Conservation (phyloP, 2,888 invertebrate species). For the Esperia sulphurella region DNA sequence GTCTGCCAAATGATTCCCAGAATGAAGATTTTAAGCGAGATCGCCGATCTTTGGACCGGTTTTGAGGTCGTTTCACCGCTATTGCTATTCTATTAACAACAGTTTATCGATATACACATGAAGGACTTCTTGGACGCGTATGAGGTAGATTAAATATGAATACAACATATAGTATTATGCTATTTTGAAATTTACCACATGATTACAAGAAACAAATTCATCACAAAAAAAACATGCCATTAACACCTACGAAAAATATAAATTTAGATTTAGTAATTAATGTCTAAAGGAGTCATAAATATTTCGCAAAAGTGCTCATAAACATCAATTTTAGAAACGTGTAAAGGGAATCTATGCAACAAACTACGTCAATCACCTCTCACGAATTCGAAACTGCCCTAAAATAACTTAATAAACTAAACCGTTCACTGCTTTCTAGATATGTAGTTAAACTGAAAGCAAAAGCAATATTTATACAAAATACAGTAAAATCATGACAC, state of each 20-base stretch:
- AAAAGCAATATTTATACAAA: conserved; percentile 7
- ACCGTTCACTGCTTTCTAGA: neutral
- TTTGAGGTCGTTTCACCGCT: conserved; percentile 13
- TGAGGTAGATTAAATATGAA: too few species aligned
- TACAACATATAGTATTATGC: too few species aligned
- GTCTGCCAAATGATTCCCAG: conserved; percentile 33
- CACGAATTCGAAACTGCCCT: conserved; percentile 7
- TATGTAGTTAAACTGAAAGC: too few species aligned
- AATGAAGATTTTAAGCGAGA: conserved; percentile 26
- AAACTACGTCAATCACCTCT: conserved; percentile 35
- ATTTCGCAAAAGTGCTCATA: conserved; percentile 34
- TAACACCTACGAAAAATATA: conserved; percentile 12
- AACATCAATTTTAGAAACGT: conserved; percentile 33
- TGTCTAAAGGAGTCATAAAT: conserved; percentile 32
- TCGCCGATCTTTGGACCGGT: conserved; percentile 26
- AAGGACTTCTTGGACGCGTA: too few species aligned
- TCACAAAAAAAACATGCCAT: conserved; percentile 5
- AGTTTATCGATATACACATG: neutral
- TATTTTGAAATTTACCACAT: too few species aligned
- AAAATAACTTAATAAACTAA: neutral
- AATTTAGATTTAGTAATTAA: conserved; percentile 26
- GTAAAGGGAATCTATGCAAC: conserved; percentile 33
- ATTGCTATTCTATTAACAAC: neutral
- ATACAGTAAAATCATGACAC: conserved; percentile 18
- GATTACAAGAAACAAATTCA: neutral